A percentile compares a stretch with the other conserved stretches of the same genome.
phyloP scores from a whole-genome alignment of 2,797 vertebrate genomes.

The Antennarius maculatus region DNA sequence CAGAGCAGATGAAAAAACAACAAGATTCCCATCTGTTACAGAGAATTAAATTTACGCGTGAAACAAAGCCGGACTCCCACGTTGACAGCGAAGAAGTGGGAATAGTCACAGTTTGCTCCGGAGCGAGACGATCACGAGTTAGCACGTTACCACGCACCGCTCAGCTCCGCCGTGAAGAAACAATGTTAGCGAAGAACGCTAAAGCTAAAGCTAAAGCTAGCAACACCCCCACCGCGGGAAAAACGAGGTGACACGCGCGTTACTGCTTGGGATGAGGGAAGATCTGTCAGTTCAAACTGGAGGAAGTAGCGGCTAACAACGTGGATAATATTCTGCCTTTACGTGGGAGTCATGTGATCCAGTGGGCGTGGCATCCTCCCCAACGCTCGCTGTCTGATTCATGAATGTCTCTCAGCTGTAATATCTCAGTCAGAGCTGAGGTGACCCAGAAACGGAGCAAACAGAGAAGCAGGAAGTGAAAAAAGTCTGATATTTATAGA shows the following conservation, averaged over 20 bases:
- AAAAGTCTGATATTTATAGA: slow-evolving; percentile 80
- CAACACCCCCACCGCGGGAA: not conserved
- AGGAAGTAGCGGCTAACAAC: too few species aligned
- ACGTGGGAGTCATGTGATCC: slow-evolving; percentile 52
- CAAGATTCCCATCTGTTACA: not conserved
- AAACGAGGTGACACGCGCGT: slow-evolving; percentile 2
- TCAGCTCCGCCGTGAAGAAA: not conserved
- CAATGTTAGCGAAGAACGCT: not conserved
- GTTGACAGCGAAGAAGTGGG: not conserved
- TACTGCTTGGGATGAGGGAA: slow-evolving; percentile 1
- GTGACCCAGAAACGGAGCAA: slow-evolving; percentile 82
- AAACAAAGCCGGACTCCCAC: slow-evolving; percentile 7
- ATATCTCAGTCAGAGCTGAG: slow-evolving; percentile 69
- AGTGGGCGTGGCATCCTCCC: slow-evolving; percentile 30
- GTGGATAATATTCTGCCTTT: slow-evolving; percentile 22
- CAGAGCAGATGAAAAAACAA: not conserved
- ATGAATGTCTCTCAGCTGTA: slow-evolving; percentile 70
- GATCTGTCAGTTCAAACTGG: not conserved
- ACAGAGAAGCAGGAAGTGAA: slow-evolving; percentile 59
- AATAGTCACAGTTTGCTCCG: not conserved
- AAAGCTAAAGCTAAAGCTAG: not conserved
- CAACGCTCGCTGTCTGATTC: slow-evolving; percentile 43
- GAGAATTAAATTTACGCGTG: slow-evolving; percentile 6
- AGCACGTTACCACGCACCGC: not conserved
- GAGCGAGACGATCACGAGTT: not conserved